Evolutionary conservation across 2,113 vertebrate species (phyloP), one percentile per base, ranked within the genome.

Genomic region (Oncorhynchus clarkii): DNA sequence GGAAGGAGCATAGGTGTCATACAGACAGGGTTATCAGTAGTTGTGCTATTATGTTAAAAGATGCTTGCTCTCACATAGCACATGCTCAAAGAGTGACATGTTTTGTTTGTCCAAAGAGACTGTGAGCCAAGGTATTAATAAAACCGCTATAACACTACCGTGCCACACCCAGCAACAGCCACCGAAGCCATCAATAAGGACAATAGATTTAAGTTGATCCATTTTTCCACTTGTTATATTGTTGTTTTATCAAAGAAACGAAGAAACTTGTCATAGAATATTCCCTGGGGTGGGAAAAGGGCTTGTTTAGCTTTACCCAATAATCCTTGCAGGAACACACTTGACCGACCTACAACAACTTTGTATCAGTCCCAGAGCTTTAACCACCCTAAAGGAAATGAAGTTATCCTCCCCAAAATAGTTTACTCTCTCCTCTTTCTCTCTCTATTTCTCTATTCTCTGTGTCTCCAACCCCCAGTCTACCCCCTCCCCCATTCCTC

Each of bases 11-110:
- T 51, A 18, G 81, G 80, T 77, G 82, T 59, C 73, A 12, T 77
- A 75, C 78, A 84, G 48, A 70, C 29, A 67, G 16, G 26, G 81
- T 86, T 90, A 90, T 90, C 86, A 82, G 85, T 7, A 74, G 34
- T 62, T 31, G 78, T 62, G 83, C 74, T 67, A 60, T 59, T 67
- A 60, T 59, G 1, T 76, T 80, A 74, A 85, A 87, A 77, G 70
- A 85, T 71, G 85, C 77, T 70, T 75, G 81, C 72, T 78, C 73
- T 77, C 87, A 85, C 81, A 74, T 59, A 81, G 79, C 89, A 91
- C 86, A 92, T 87, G 91, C 90, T 89, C 82, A 14, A 31, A 9
- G 67, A 11, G 74, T 69, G 75, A 27, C 20, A 71, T 45, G 2
- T 74, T 82, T 78, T 89, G 81, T 90, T 89, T 87, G 85, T 48